A percentile compares a stretch with the other conserved stretches of the same genome.
Conservation (phyloP, 2,888 invertebrate species). For the Halocaridina rubra region DNA sequence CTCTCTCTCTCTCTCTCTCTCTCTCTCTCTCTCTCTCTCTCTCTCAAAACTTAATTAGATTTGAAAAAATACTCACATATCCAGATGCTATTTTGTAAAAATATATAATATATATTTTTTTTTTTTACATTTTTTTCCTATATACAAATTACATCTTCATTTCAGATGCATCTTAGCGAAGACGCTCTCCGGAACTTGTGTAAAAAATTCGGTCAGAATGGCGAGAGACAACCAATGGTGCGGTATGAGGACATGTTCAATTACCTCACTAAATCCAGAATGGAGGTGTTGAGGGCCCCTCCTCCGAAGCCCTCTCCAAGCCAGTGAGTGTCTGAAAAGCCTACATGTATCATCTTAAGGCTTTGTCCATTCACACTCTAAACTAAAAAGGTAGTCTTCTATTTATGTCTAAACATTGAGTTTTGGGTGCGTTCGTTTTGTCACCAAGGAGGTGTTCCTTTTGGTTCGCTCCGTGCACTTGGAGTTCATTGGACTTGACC, state of each 20-base stretch:
- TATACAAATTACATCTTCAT: too few species aligned
- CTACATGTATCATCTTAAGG: too few species aligned
- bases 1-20: not conserved
- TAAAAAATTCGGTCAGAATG: conserved; percentile 30
- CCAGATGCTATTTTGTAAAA: not conserved
- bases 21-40: not conserved
- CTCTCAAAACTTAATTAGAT: too few species aligned
- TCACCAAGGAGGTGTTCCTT: too few species aligned
- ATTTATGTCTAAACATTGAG: too few species aligned
- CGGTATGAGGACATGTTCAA: conserved; percentile 41
- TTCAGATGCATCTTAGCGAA: conserved; percentile 31
- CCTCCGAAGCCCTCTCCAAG: not conserved
- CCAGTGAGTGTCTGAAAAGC: not conserved
- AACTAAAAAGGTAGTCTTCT: too few species aligned
- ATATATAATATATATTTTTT: not conserved
- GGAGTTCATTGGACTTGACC: too few species aligned
- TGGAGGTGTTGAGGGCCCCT: conserved; percentile 37
- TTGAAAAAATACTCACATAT: too few species aligned
- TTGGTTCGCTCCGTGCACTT: too few species aligned
- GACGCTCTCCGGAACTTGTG: conserved; percentile 28
- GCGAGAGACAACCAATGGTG: conserved; percentile 1
- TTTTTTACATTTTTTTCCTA: too few species aligned
- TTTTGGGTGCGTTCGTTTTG: too few species aligned
- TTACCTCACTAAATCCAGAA: conserved; percentile 34
- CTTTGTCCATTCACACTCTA: too few species aligned